A percentile compares a stretch with the other conserved stretches of the same genome.
Conservation (phyloP, 2,113 vertebrate species). For the Setophaga coronata region DNA sequence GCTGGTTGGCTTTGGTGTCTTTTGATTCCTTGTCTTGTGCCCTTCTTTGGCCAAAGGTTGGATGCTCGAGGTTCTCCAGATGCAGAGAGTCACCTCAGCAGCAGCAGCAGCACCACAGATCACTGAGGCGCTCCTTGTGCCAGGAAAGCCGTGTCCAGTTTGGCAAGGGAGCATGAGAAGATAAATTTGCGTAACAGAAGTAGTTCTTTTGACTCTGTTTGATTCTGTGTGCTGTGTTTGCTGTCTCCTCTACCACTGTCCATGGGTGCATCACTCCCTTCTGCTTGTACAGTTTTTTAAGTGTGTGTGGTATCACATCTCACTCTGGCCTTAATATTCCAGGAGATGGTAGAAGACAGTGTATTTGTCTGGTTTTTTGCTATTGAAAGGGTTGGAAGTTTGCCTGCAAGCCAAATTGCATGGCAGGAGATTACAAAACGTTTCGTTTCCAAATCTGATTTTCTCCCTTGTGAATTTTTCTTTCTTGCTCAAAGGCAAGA, state of each 20-base stretch:
- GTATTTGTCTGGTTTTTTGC: neutral
- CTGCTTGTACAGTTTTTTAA: neutral
- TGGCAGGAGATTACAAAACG: constrained; percentile 11
- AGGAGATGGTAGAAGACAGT: neutral
- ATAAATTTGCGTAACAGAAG: neutral
- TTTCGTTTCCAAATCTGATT: constrained; percentile 36
- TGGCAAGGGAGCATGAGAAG: neutral
- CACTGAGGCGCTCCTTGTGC: neutral
- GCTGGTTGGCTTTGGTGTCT: neutral
- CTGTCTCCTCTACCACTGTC: neutral
- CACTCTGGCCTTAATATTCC: neutral
- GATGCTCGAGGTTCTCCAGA: neutral
- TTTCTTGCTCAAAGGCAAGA: constrained; percentile 9
- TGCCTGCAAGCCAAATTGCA: constrained; percentile 11
- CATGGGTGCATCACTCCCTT: neutral
- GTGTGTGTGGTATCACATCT: neutral
- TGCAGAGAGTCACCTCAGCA: neutral
- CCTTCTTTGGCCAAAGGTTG: neutral
- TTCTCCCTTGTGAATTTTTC: neutral
- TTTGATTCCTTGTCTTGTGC: neutral
- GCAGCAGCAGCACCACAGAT: neutral
- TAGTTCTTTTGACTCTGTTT: neutral
- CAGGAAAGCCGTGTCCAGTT: neutral
- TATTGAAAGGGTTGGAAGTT: neutral
- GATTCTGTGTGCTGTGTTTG: neutral